These are phyloP conservation scores for Nymphalis io DNA, from an alignment of 1,140 invertebrate species.

Conservation along the genomic window DNA sequence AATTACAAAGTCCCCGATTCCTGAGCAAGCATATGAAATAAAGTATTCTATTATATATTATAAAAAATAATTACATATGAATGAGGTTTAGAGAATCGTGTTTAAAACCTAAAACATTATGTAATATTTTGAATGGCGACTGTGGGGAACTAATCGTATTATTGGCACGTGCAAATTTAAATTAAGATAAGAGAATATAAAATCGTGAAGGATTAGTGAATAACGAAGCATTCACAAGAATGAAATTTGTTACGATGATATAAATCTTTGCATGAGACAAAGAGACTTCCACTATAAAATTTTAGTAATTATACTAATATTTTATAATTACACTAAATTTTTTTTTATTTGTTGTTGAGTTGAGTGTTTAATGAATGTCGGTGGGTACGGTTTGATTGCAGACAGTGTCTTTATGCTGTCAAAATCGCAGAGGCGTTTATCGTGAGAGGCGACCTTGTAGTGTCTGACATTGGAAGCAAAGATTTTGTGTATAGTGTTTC, in stretches of 20 bases:
- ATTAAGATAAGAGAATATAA: slow-evolving; percentile 1
- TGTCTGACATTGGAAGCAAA: slow-evolving; percentile 58
- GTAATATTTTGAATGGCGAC: not conserved
- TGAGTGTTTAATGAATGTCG: too few species aligned
- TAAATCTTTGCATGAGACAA: not conserved
- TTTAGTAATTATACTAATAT: too few species aligned
- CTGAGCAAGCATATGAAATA: too few species aligned
- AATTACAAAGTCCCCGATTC: too few species aligned
- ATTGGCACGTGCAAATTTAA: slow-evolving; percentile 3
- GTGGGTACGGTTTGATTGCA: not conserved
- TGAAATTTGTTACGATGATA: not conserved
- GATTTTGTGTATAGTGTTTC: slow-evolving; percentile 62
- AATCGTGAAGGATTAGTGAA: not conserved
- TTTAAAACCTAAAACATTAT: not conserved
- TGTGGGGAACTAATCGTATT: not conserved
- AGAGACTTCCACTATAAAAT: too few species aligned
- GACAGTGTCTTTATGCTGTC: not conserved
- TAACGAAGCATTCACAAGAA: too few species aligned
- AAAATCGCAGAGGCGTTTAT: slow-evolving; percentile 27
- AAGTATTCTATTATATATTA: too few species aligned
- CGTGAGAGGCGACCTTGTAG: slow-evolving; percentile 63
- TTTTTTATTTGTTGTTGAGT: not conserved
- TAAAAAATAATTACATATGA: too few species aligned
- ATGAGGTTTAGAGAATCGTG: not conserved
- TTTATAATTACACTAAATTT: too few species aligned